A percentile compares a stretch with the other conserved stretches of the same genome.
phyloP scores from a whole-genome alignment of 2,888 invertebrate species.

The Tupiocoris notatus region DNA sequence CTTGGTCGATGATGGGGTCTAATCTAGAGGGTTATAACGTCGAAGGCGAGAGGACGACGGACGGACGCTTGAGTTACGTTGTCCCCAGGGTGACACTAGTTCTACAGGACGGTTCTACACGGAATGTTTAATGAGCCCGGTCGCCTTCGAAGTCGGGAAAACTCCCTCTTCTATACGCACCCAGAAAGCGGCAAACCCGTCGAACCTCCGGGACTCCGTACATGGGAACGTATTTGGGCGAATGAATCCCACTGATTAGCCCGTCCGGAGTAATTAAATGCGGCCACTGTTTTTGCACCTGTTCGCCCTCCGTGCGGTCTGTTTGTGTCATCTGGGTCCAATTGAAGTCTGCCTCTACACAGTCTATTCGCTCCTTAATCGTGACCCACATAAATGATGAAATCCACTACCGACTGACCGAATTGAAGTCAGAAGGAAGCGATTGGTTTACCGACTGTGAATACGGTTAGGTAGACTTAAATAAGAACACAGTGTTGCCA shows the following conservation, averaged over 20 bases:
- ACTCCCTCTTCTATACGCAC: not conserved
- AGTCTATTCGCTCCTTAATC: not conserved
- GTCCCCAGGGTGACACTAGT: not conserved
- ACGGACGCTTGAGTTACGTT: not conserved
- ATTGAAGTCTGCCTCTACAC: not conserved
- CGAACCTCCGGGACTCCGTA: not conserved
- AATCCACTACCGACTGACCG: not conserved
- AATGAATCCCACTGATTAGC: slow-evolving; percentile 8
- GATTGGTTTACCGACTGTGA: not conserved
- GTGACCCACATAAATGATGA: slow-evolving; percentile 14
- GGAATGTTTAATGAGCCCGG: slow-evolving; percentile 24
- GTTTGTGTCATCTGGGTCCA: not conserved
- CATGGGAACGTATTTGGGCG: not conserved
- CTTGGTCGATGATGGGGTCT: not conserved
- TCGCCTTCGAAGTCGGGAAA: not conserved
- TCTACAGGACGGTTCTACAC: not conserved
- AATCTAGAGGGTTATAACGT: slow-evolving; percentile 6
- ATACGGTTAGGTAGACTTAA: not conserved
- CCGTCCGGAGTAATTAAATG: slow-evolving; percentile 12
- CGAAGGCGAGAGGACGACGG: not conserved
- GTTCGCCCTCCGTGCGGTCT: not conserved
- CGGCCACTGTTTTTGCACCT: slow-evolving; percentile 19
- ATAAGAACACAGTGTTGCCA: no score
- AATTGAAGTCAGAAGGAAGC: not conserved
- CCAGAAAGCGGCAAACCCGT: not conserved